Percentiles rank a stretch among this genome's conserved stretches.
Conservation (phyloP, 2,888 invertebrate species). For the Megastigmus dorsalis region DNA sequence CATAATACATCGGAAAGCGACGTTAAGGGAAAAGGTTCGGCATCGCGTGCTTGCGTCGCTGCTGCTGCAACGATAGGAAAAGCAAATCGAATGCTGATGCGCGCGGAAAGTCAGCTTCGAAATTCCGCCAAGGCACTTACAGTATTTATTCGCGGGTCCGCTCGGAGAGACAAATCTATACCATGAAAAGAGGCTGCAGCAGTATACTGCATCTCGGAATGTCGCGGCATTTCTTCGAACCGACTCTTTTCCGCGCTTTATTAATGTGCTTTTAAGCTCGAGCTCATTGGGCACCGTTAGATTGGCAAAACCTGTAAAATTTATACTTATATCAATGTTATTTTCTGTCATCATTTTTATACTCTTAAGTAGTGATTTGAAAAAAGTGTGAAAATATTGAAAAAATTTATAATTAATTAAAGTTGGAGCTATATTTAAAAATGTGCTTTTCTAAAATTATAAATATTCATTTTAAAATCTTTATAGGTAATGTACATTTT, state of each 20-base stretch:
- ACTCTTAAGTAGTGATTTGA: too few species aligned
- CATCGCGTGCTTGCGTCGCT: too few species aligned
- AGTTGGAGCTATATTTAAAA: too few species aligned
- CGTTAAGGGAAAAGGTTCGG: constrained; percentile 9
- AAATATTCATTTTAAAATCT: too few species aligned
- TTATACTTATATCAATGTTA: too few species aligned
- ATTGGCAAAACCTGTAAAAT: too few species aligned
- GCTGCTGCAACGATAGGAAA: constrained; percentile 18
- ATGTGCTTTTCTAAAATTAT: too few species aligned
- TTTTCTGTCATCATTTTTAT: too few species aligned
- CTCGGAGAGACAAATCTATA: constrained; percentile 22
- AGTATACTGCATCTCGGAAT: constrained; percentile 20
- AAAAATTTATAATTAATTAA: too few species aligned
- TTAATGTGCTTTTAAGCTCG: constrained; percentile 4
- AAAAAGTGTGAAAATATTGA: too few species aligned
- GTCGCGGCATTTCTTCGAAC: neutral
- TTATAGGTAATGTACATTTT: too few species aligned
- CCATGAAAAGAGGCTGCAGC: constrained; percentile 39
- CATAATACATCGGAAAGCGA: constrained; percentile 17
- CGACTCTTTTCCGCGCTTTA: neutral
- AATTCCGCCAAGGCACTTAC: constrained; percentile 48
- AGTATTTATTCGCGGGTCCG: constrained; percentile 47
- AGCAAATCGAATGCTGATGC: constrained; percentile 37
- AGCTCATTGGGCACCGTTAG: too few species aligned
- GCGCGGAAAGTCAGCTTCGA: constrained; percentile 34